Evolutionary conservation across 2,888 invertebrate genomes (phyloP), one percentile per base, ranked within the genome.

Genomic region (Sicus ferrugineus): DNA sequence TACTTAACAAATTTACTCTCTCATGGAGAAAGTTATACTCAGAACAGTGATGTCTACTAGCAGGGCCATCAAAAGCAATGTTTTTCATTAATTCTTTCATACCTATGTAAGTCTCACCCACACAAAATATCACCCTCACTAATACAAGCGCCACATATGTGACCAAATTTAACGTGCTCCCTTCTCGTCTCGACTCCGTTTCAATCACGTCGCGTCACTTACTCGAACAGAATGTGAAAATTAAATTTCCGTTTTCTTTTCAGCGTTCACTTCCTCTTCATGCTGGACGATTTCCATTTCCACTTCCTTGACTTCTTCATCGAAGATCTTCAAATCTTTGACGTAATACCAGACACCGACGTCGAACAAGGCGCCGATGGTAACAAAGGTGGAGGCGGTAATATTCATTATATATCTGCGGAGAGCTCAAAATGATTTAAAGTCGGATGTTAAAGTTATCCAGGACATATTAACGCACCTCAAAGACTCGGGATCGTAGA

Each of bases 321-420:
- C 91, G 79, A 90, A 91, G 76, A 91, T 90, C 82, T 90, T 89
- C 59, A 91, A 86, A 77, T 89, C 88, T 80, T 90, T 91, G 1
- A 90, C 90, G 77, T 88, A 89, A 81, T 89, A 90, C 90, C 91
- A 91, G 14, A 91, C 90, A 19, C 89, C 88, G 46, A 88, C 81
- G 78, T 92, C 91, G 77, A 90, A 91, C 6, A 91, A 14, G 38
- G 90, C 88, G 9, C 91, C 91, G 71, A 91, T 85, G 16, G 87
- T 81, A 11, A 90, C 88, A 75, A 91, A 91, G 72, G 86, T 87
- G 81, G 90, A 90, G 58, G 91, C 89, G 14, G 89, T 90, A 73
- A 90, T 88, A 81, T 91, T 91, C 72, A 91, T 81, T 61, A 88
- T 86, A 75, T 89, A 90, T 80, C 90, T 87, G 54, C 1, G 16